These are phyloP conservation scores for Sphenodon punctatus DNA, from an alignment of 2,797 vertebrate species.

Conservation along the genomic window DNA sequence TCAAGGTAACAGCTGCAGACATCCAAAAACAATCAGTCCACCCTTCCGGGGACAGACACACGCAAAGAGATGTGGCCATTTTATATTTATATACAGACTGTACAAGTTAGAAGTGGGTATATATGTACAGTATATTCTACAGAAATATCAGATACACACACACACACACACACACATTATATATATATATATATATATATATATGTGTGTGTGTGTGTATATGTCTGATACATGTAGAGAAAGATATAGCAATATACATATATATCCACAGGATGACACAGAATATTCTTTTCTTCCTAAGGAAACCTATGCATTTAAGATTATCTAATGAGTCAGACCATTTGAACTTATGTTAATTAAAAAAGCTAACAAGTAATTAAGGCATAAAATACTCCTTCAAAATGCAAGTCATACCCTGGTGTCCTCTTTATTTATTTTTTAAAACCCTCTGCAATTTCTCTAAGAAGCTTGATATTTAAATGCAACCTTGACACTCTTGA, in stretches of 20 bases:
- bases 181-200: slow-evolving; percentile 65
- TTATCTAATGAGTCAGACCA: slow-evolving; percentile 44
- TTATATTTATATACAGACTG: slow-evolving; percentile 78
- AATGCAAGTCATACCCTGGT: slow-evolving; percentile 51
- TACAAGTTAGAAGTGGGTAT: slow-evolving; percentile 72
- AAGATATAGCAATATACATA: slow-evolving; percentile 77
- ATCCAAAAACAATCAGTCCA: slow-evolving; percentile 99
- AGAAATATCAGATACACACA: slow-evolving; percentile 73
- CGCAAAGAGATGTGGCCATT: slow-evolving; percentile 97
- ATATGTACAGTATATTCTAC: slow-evolving; percentile 76
- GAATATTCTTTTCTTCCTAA: slow-evolving; percentile 25
- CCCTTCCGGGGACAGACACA: slow-evolving; percentile 99
- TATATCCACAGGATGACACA: slow-evolving; percentile 55
- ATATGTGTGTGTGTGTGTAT: slow-evolving; percentile 62
- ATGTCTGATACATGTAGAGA: slow-evolving; percentile 69
- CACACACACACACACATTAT: slow-evolving; percentile 72
- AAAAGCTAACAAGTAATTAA: slow-evolving; percentile 50
- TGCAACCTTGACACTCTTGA: slow-evolving; percentile 40
- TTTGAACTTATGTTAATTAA: slow-evolving; percentile 53
- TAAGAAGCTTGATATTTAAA: slow-evolving; percentile 48
- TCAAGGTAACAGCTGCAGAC: slow-evolving; percentile 99
- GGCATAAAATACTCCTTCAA: slow-evolving; percentile 48
- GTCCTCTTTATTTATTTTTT: slow-evolving; percentile 18
- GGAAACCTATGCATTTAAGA: slow-evolving; percentile 33
- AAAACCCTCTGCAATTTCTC: slow-evolving; percentile 28